Base-by-base conservation (phyloP, 1,140 invertebrate genomes). In the Drosophila gunungcola region DNA sequence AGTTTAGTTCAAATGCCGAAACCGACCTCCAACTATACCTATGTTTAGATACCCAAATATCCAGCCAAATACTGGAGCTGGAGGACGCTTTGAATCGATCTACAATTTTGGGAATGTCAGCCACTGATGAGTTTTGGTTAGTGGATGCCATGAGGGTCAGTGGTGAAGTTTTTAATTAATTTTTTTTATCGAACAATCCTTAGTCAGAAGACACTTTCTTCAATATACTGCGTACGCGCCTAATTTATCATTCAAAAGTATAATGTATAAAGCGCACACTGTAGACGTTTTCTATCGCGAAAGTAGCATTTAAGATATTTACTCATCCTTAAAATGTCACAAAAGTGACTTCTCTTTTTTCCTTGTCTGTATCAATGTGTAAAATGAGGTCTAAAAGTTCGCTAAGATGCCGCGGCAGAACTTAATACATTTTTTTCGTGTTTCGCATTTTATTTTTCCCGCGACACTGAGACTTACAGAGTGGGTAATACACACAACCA, bases 41-140 rank as follows among this genome's bases (percentile, higher is more conserved):
- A 49, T n/a, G 12, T 16, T 29, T 29, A 51, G n/a, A 32, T 34
- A 16, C 7, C 27, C 4, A 48, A 27, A 3, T 45, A 11, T 25
- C 2, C 25, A 27, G 45, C 11, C 25, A 32, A 2, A 21, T 21
- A 32, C 5, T 32, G 29, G 6, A 32, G 29, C 29, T 32, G 29
- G 29, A 32, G 45, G 45, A 25, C 43, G 21, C 43, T 6, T 48
- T 27, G 25, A 48, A 46, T 27, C 21, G 21, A 46, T 51, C 27
- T 21, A 34, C 38, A 39, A 16, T 34, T 51, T 52, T 1, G 29
- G 48, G 49, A 21, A 11, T 52, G 29, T 52, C 32, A 36, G 49
- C 32, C 32, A 52, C 13, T 52, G 49, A 51, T 51, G 48, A 51
- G 48, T 32, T 51, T 51, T 51, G 48, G 48, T 32, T 51, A 29